Evolutionary conservation across 2,888 invertebrate species (phyloP), one percentile per base, ranked within the genome.

Genomic region (Poecilobothrus nobilitatus): DNA sequence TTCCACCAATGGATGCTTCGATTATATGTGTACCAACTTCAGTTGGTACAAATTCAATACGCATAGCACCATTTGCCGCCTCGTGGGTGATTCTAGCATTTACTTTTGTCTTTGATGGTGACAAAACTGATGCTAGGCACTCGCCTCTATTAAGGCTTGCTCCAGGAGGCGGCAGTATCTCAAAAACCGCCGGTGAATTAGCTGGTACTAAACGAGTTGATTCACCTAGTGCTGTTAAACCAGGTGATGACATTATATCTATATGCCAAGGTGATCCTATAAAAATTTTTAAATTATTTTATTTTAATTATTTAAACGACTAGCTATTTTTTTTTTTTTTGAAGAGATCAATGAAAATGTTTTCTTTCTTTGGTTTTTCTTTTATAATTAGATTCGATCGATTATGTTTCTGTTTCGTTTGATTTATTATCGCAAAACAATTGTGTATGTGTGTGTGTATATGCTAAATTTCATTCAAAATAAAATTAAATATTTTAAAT

Each of bases 11-110:
- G 71, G 88, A 87, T 77, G 95, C 93, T 83, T 96, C 95, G 76
- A 98, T 91, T 71, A 94, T 86, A 83, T 98, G 96, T 72, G 94
- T 95, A 76, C 97, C 97, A 74, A 97, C 95, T 84, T 95, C 95
- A 67, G 88, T 89, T 9, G 96, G 94, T 63, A 92, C 91, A 83
- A 97, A 97, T 82, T 97, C 93, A 74, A 95, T 91, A 74, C 91
- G 89, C 83, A 93, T 94, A 73, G 92, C 90, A 73, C 92, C 92
- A 71, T 91, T 87, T 77, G 88, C 90, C 76, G 89, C 87, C 77
- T 92, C 91, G 77, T 94, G 92, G 76, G 92, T 84, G 71, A 96
- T 90, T 74, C 91, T 87, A 70, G 93, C 91, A 67, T 90, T 88
- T 74, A 95, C 88, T 72, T 91, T 89, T 71, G 91, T 87, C 77